These are phyloP conservation scores for Halocynthia aurantium DNA, from an alignment of 23 tunicate genomes.

Conservation along the genomic window DNA sequence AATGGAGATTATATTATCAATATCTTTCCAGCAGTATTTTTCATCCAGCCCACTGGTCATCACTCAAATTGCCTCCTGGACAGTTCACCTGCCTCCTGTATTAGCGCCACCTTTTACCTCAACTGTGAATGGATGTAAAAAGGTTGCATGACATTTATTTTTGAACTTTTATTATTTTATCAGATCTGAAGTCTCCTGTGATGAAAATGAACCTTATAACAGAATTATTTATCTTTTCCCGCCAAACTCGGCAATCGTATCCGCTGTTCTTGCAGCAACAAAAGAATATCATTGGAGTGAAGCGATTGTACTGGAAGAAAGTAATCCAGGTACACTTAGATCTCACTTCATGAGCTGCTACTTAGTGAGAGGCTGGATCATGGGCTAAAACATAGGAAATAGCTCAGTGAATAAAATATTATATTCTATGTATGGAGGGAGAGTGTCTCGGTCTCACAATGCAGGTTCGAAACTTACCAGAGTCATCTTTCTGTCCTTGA, in stretches of 20 bases:
- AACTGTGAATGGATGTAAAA: no score
- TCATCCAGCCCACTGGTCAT: background rate
- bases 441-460: no score
- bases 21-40: no score
- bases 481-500: no score
- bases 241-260: slow-evolving; percentile 12
- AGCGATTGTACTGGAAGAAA: slow-evolving; percentile 47
- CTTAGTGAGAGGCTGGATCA: background rate
- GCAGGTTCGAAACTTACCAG: no score
- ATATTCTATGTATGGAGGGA: no score
- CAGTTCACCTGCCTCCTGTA: background rate
- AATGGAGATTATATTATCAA: no score
- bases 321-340: slow-evolving; percentile 21
- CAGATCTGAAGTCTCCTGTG: slow-evolving; percentile 35
- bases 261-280: slow-evolving; percentile 20
- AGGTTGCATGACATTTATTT: background rate
- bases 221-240: slow-evolving; percentile 41
- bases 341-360: background rate
- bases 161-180: background rate
- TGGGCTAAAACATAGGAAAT: no score
- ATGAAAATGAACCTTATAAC: slow-evolving; percentile 9
- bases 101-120: background rate
- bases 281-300: slow-evolving; percentile 30
- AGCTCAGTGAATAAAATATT: no score
- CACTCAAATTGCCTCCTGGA: no score